Evolutionary conservation across 2,797 vertebrate species (phyloP).

Genomic region (Denticeps clupeoides): DNA sequence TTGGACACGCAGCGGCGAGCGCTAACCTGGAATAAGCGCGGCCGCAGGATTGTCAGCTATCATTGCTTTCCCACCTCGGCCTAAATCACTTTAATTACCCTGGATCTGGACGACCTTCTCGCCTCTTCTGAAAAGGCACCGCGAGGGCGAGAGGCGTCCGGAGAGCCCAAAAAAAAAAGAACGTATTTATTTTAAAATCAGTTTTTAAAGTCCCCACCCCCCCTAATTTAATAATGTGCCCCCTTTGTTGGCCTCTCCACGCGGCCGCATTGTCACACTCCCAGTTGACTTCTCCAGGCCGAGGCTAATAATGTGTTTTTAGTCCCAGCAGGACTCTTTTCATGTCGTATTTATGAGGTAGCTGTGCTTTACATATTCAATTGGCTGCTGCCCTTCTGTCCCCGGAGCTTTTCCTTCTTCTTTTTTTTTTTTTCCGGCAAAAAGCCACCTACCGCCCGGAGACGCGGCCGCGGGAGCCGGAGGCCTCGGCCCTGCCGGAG

Average conservation of each 20-base stretch:
- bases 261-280: conserved; percentile 35
- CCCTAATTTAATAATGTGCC: conserved; percentile 34
- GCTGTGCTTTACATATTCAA: conserved; percentile 68
- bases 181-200: conserved; percentile 27
- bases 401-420: too few relatives aligned
- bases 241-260: conserved; percentile 32
- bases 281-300: conserved; percentile 40
- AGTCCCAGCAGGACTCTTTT: conserved; percentile 54
- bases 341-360: conserved; percentile 57
- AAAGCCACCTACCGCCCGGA: conserved; percentile 24
- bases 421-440: too few relatives aligned
- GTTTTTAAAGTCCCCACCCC: conserved; percentile 28
- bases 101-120: conserved; percentile 10
- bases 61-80: conserved; percentile 11
- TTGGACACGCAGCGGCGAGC: conserved; percentile 7
- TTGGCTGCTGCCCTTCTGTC: conserved; percentile 45
- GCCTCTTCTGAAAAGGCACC: not conserved
- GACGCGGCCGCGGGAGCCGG: too few relatives aligned
- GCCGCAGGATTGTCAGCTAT: conserved; percentile 25
- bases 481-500: not conserved
- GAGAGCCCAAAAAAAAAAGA: conserved; percentile 1
- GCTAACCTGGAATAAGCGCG: conserved; percentile 18
- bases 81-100: conserved; percentile 23
- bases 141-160: not conserved
- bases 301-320: conserved; percentile 44